Evolutionary conservation across 2,888 invertebrate species (phyloP).

Genomic region (Laothoe populi): DNA sequence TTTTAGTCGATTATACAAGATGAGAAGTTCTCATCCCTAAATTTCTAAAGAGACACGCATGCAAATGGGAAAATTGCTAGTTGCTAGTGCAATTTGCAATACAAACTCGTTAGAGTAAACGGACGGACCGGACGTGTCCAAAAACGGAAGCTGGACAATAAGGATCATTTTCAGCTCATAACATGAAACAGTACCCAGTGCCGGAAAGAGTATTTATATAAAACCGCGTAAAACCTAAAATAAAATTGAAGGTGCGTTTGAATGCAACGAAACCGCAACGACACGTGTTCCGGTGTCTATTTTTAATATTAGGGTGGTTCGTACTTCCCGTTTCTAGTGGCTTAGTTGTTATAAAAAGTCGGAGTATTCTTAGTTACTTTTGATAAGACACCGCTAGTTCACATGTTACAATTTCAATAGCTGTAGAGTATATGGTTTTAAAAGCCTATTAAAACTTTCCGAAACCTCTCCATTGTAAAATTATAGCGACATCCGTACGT

Average conservation of each 20-base stretch:
- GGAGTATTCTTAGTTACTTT: neutral
- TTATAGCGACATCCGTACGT: too few species aligned
- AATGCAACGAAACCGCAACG: conserved; percentile 25
- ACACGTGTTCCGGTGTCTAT: conserved; percentile 18
- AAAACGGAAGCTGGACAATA: conserved; percentile 34
- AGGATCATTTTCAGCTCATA: conserved; percentile 42
- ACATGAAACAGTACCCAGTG: conserved; percentile 29
- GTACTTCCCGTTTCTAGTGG: conserved; percentile 13
- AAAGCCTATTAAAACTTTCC: too few species aligned
- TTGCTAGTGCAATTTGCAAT: conserved; percentile 6
- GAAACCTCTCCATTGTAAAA: too few species aligned
- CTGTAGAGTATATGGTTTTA: too few species aligned
- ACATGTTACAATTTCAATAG: neutral
- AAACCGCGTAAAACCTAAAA: conserved; percentile 44
- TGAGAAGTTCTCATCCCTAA: neutral
- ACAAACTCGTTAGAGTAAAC: conserved; percentile 9
- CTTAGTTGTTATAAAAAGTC: conserved; percentile 13
- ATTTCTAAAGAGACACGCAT: neutral
- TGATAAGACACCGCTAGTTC: neutral
- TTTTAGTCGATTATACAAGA: neutral
- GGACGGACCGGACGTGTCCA: conserved; percentile 19
- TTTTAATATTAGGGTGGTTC: conserved; percentile 14
- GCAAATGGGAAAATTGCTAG: neutral
- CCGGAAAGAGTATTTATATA: conserved; percentile 40
- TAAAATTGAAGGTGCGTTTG: conserved; percentile 37